Base-by-base conservation (phyloP, 2,113 vertebrate genomes). In the Glaucidium brasilianum region DNA sequence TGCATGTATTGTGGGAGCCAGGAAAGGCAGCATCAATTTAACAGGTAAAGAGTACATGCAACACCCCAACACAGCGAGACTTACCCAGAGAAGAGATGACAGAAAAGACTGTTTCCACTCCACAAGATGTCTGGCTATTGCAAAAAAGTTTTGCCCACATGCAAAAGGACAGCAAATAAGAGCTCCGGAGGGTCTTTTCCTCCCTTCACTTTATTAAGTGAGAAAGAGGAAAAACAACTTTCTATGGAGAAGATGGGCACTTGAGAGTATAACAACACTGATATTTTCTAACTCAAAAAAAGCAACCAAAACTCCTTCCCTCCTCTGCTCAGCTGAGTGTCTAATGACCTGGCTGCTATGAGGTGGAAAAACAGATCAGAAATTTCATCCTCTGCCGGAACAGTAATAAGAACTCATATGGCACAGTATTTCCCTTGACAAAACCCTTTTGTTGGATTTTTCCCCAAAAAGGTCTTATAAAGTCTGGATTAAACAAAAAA, bases 21-120 rank as follows among this genome's bases (percentile, higher is more conserved):
- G 91, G 79, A 95, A 94, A 49, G 56, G 69, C 80, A 97, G 88
- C 92, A 88, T 84, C 39, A 30, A n/a, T 75, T 86, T 71, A 68
- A 67, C 79, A 93, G 92, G 72, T 78, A 29, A 80, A 66, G 47
- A 77, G 76, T 12, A 88, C 25, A 75, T 1, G 5, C 59, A 86
- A 74, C 60, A 92, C 43, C 50, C 13, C 60, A 85, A 47, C 73
- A 72, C 11, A 68, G 56, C 68, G 12, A 78, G 17, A 56, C 8
- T 22, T 50, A 30, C 8, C 32, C 85, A 53, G 63, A 74, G 39
- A 68, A 63, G 41, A 86, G 72, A 49, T 50, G 43, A 60, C 56
- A 83, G 47, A 74, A 82, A 91, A 69, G 7, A 63, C 27, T 1
- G 0, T 32, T 90, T 58, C 37, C 47, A 43, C 27, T 45, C n/a